Conservation (phyloP, 2,113 vertebrate species). For the Trematomus loennbergii region DNA sequence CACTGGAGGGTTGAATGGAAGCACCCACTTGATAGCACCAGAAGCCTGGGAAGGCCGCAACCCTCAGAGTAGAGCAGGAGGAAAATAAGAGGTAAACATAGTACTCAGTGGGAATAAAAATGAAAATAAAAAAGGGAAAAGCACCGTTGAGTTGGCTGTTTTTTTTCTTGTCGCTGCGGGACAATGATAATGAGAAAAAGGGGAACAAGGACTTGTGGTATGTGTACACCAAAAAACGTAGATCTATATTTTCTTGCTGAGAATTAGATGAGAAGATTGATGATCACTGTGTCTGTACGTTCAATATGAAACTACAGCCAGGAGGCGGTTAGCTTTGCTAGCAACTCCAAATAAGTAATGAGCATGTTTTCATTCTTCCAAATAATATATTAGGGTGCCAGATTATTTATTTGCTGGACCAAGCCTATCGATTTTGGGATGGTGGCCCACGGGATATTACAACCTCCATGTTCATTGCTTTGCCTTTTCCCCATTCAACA, state of each 20-base stretch:
- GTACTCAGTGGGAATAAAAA: constrained; percentile 51
- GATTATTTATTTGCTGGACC: no score
- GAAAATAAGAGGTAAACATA: constrained; percentile 64
- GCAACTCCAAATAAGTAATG: neutral
- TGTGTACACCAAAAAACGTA: constrained; percentile 64
- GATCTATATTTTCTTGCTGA: constrained; percentile 11
- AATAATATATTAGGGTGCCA: neutral
- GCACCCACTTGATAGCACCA: constrained; percentile 87
- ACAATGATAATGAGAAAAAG: constrained; percentile 19
- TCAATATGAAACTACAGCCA: neutral
- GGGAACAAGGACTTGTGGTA: constrained; percentile 63
- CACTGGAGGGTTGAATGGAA: constrained; percentile 53
- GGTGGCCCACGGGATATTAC: no score
- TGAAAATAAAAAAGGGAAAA: constrained; percentile 30
- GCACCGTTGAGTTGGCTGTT: constrained; percentile 60
- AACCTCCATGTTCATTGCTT: no score
- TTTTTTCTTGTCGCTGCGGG: constrained; percentile 17
- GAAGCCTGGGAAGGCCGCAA: constrained; percentile 65
- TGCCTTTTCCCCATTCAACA: no score
- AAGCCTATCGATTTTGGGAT: no score
- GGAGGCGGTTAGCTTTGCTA: neutral
- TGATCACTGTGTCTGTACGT: neutral
- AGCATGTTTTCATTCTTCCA: neutral
- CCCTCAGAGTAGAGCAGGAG: constrained; percentile 57
- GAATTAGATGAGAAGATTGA: neutral